Evolutionary conservation across 2,888 invertebrate species (phyloP), one percentile per base, ranked within the genome.

Genomic region (Hyposoter dolosus): DNA sequence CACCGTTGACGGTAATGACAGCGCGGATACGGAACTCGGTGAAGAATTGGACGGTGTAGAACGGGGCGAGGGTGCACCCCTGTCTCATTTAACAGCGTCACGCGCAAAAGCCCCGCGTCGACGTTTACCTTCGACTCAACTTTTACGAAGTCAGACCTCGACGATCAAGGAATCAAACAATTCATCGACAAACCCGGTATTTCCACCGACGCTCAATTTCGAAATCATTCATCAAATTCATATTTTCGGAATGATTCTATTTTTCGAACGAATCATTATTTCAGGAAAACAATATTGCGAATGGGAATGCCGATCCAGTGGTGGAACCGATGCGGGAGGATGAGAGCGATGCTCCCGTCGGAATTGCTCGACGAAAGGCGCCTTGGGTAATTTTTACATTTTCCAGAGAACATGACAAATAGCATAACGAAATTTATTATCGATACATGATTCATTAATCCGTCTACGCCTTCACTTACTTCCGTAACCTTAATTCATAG

Each of bases 101-200:
- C 93, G 96, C 89, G 96, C 95, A 17, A 96, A 96, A 94, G 96
- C 96, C 86, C 96, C 97, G 50, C 94, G 96, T 84, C 94, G 96
- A 90, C 95, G 97, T 90, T 96, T 95, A n/a, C 97, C 97, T 3
- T 96, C 96, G 45, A 95, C 95, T 32, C 93, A 93, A 81, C 93
- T 92, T 88, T 88, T 92, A 69, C 91, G 92, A 72, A 90, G 91
- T 77, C 91, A 91, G 19, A 88, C 86, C 47, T 83, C 84, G 15
- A 87, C 88, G 78, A 82, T 89, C 74, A 89, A 87, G 63, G 82
- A 89, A 77, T 84, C 87, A 68, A 79, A 77, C 28, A 83, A 88
- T 40, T 84, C 88, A 32, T 76, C 86, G 53, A 81, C 87, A n/a
- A 43, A 81, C 66, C 78, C 72, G 85, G 85, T 87, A 87, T 79